phyloP scores from a whole-genome alignment of 2,113 vertebrate species.

The Corapipo altera region DNA sequence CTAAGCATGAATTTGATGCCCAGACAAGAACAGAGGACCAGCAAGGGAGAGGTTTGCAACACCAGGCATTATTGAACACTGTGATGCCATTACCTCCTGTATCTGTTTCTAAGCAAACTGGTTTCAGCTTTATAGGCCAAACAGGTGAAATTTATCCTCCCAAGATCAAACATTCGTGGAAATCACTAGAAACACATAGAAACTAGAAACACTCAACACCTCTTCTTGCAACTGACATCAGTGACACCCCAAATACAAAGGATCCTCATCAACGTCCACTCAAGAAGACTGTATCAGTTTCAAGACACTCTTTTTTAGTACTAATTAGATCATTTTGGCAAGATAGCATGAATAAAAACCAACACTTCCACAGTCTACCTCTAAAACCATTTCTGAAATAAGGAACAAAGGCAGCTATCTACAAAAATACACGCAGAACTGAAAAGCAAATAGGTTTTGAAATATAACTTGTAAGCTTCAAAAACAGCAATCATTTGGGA shows the following conservation, averaged over 20 bases:
- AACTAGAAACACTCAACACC: fast-evolving
- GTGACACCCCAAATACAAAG: neutral
- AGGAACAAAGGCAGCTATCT: neutral
- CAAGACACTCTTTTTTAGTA: neutral
- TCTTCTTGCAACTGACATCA: neutral
- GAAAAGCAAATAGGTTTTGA: neutral
- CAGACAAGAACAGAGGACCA: neutral
- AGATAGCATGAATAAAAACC: neutral
- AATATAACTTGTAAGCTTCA: neutral
- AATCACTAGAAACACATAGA: neutral
- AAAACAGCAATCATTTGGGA: neutral
- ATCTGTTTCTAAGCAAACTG: neutral
- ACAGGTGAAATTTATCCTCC: neutral
- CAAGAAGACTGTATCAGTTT: neutral
- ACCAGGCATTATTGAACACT: fast-evolving
- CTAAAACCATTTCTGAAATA: neutral
- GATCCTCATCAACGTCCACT: neutral
- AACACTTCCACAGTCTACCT: neutral
- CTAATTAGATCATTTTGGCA: neutral
- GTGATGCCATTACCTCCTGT: neutral
- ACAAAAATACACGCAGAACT: neutral
- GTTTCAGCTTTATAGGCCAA: neutral
- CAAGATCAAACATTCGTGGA: neutral
- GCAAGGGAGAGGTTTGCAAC: neutral
- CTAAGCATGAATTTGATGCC: neutral